phyloP scores from a whole-genome alignment of 64 coral and sea anemone genomes.

The Actinia tenebrosa region DNA sequence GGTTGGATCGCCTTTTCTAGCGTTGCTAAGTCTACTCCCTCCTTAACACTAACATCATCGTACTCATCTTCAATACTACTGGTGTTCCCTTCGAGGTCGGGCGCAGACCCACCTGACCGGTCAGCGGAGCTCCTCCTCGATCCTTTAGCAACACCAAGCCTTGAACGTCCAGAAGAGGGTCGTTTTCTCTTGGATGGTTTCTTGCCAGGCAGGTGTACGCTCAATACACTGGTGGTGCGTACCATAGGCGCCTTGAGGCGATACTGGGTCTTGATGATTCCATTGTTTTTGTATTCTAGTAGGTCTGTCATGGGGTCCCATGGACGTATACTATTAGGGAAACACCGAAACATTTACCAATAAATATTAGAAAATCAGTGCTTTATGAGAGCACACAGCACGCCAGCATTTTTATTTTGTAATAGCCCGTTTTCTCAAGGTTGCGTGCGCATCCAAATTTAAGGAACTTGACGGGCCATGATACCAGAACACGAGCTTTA shows the following conservation, averaged over 20 bases:
- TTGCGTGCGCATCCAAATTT: no score
- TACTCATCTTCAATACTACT: conserved; percentile 91
- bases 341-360: neutral
- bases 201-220: conserved; percentile 59
- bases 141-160: conserved; percentile 25
- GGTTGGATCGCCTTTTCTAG: conserved; percentile 84
- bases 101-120: conserved; percentile 64
- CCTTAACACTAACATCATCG: conserved; percentile 84
- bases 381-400: no score
- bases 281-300: conserved; percentile 73
- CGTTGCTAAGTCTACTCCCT: conserved; percentile 45
- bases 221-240: conserved; percentile 64
- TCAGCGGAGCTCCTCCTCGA: conserved; percentile 50
- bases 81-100: conserved; percentile 69
- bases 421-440: no score
- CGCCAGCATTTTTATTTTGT: no score
- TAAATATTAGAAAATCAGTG: no score
- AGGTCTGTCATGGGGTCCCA: conserved; percentile 96
- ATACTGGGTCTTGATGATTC: conserved; percentile 81
- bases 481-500: no score
- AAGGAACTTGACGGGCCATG: no score
- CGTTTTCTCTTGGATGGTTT: conserved; percentile 51
- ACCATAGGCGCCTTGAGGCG: conserved; percentile 88
- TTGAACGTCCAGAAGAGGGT: conserved; percentile 53
- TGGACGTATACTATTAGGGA: conserved; percentile 52